phyloP scores from a whole-genome alignment of 2,888 invertebrate species.

The Melipona bicolor region DNA sequence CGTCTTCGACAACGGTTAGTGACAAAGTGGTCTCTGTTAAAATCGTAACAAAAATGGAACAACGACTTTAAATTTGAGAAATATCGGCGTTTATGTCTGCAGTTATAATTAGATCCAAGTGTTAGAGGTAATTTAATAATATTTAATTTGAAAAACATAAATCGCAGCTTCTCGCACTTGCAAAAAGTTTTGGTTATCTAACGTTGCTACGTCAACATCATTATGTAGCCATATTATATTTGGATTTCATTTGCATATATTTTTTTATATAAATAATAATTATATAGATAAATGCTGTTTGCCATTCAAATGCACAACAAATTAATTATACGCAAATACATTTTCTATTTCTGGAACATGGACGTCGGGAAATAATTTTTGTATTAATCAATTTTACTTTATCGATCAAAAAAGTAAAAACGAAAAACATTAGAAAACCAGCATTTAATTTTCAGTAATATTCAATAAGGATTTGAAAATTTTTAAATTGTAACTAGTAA shows the following conservation, averaged over 20 bases:
- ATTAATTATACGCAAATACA: not conserved
- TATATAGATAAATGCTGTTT: not conserved
- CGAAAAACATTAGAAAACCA: not conserved
- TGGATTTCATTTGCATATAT: not conserved
- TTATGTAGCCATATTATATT: not conserved
- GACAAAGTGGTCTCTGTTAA: not conserved
- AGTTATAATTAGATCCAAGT: no score
- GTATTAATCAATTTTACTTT: not conserved
- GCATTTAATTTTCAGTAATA: not conserved
- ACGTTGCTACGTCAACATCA: not conserved
- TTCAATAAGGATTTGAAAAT: not conserved
- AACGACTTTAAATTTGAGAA: no score
- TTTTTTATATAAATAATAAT: no score
- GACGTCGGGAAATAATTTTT: not conserved
- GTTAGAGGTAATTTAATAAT: no score
- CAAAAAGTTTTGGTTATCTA: not conserved
- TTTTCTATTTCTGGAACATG: not conserved
- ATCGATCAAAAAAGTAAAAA: not conserved
- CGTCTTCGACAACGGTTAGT: not conserved
- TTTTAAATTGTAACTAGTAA: not conserved
- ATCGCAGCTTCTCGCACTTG: not conserved
- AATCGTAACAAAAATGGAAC: not conserved
- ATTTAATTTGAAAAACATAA: not conserved
- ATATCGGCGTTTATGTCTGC: not conserved
- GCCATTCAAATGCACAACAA: no score